phyloP scores from a whole-genome alignment of 2,113 vertebrate genomes.

The Urocolius indicus region DNA sequence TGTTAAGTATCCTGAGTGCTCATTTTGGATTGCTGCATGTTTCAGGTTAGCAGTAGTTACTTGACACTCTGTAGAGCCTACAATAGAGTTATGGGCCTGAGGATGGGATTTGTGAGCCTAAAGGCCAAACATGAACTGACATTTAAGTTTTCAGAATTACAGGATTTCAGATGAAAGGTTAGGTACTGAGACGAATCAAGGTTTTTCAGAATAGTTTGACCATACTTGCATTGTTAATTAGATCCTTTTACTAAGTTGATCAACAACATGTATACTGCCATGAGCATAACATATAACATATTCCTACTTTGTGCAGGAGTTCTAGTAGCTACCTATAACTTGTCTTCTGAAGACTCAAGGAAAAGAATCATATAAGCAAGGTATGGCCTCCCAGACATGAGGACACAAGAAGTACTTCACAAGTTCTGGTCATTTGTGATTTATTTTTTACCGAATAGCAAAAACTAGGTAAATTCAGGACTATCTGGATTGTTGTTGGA shows the following conservation, averaged over 20 bases:
- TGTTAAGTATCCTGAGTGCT: not conserved
- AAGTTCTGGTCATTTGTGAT: not conserved
- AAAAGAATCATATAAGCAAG: not conserved
- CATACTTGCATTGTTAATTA: not conserved
- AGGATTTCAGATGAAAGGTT: not conserved
- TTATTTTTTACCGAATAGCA: not conserved
- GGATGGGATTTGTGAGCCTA: not conserved
- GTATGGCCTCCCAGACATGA: not conserved
- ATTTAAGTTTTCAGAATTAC: not conserved
- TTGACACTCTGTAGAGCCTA: not conserved
- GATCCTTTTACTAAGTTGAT: not conserved
- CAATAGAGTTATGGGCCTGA: not conserved
- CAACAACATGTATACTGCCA: not conserved
- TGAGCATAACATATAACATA: not conserved
- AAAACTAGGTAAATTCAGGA: not conserved
- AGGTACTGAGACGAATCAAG: not conserved
- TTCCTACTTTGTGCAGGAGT: not conserved
- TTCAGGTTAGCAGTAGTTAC: not conserved
- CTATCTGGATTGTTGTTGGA: not conserved
- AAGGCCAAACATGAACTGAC: not conserved
- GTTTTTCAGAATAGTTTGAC: not conserved
- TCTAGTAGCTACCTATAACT: not conserved
- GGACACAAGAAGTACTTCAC: not conserved
- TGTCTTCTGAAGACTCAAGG: not conserved
- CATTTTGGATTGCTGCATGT: rapidly evolving